A percentile compares a stretch with the other conserved stretches of the same genome.
Conservation (phyloP, 2,113 vertebrate genomes). For the Perccottus glenii region DNA sequence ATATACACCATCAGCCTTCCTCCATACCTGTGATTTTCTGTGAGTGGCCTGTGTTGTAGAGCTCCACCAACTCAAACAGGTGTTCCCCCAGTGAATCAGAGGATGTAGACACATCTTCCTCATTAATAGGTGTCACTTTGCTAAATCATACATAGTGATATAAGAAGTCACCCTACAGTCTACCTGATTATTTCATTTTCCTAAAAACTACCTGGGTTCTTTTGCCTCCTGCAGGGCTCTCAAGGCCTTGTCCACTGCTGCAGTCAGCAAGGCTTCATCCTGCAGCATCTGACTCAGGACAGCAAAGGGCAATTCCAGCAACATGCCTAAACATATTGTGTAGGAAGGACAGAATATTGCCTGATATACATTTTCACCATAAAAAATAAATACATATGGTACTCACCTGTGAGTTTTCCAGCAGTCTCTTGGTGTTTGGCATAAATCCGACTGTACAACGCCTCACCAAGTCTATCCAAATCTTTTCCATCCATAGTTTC, state of each 20-base stretch:
- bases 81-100: slow-evolving; percentile 82
- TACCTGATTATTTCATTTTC: neutral
- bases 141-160: slow-evolving; percentile 39
- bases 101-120: slow-evolving; percentile 71
- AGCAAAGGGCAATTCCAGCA: slow-evolving; percentile 77
- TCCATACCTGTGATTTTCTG: slow-evolving; percentile 82
- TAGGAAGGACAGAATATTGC: too few species aligned
- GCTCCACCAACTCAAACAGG: slow-evolving; percentile 79
- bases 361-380: neutral
- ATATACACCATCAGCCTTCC: neutral
- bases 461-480: slow-evolving; percentile 77
- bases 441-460: slow-evolving; percentile 74
- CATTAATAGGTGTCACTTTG: slow-evolving; percentile 49
- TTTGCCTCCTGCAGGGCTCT: slow-evolving; percentile 61
- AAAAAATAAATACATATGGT: neutral
- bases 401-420: slow-evolving; percentile 80
- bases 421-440: slow-evolving; percentile 72
- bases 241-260: slow-evolving; percentile 77
- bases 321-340: slow-evolving; percentile 71
- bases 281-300: slow-evolving; percentile 76
- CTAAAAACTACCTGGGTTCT: slow-evolving; percentile 53
- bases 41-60: slow-evolving; percentile 79
- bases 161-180: neutral
- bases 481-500: slow-evolving; percentile 70
- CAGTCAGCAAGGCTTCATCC: slow-evolving; percentile 71